Percentiles rank a stretch among this genome's conserved stretches.
These are phyloP conservation scores for Leucophora obtusa DNA, from an alignment of 2,888 invertebrate genomes.

Conservation along the genomic window DNA sequence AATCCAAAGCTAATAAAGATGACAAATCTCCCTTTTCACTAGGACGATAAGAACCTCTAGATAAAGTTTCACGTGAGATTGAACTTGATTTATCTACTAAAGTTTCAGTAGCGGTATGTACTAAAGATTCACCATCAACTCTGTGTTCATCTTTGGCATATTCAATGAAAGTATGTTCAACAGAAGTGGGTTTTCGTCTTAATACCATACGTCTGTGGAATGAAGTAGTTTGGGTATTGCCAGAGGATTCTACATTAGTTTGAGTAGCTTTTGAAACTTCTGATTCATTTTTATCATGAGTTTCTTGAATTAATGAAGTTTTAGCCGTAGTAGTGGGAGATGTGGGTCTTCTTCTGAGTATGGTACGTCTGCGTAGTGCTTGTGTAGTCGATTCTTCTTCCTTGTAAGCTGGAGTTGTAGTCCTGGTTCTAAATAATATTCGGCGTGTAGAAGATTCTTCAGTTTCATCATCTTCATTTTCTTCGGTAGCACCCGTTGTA, in stretches of 20 bases:
- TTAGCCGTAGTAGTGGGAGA: neutral
- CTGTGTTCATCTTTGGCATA: constrained; percentile 6
- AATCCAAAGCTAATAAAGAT: constrained; percentile 70
- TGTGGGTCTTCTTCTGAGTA: constrained; percentile 15
- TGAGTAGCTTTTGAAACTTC: neutral
- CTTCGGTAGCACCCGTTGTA: constrained; percentile 6
- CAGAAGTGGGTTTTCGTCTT: neutral
- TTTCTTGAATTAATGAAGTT: neutral
- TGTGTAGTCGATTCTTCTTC: constrained; percentile 43
- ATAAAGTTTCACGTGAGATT: constrained; percentile 17
- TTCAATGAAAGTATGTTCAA: neutral
- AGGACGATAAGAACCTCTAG: constrained; percentile 71
- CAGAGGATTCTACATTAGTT: neutral
- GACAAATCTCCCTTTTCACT: constrained; percentile 69
- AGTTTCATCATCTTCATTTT: neutral
- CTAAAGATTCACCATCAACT: neutral
- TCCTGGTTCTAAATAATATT: constrained; percentile 7
- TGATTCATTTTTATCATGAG: neutral
- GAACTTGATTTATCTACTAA: neutral
- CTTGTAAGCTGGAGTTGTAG: neutral
- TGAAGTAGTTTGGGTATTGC: neutral
- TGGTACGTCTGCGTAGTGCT: constrained; percentile 58
- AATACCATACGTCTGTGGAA: constrained; percentile 30
- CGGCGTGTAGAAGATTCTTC: neutral
- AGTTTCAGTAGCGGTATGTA: neutral